Conservation (phyloP, 2,888 invertebrate genomes). For the Drosophila ezoana region DNA sequence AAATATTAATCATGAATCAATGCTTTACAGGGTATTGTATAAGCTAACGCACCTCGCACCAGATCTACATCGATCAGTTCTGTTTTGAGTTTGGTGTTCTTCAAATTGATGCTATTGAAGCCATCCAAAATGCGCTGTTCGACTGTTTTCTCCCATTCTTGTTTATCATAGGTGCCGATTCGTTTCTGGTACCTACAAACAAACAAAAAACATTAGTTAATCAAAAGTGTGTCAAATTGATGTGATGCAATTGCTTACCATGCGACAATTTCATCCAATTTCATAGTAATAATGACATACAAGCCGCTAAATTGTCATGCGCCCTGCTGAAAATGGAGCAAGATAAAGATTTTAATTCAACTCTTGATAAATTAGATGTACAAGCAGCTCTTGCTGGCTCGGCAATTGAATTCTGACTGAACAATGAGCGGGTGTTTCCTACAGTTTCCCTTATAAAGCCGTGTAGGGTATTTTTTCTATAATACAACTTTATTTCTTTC, state of each 20-base stretch:
- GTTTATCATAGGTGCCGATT: conserved; percentile 98
- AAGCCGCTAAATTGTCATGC: conserved; percentile 61
- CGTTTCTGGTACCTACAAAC: conserved; percentile 95
- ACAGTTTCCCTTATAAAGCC: background rate
- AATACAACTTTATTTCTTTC: background rate
- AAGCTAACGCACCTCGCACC: conserved; percentile 90
- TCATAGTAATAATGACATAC: conserved; percentile 83
- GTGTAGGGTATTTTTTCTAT: background rate
- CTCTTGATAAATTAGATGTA: conserved; percentile 12
- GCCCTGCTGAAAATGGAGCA: conserved; percentile 38
- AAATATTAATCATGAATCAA: background rate
- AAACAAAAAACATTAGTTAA: background rate
- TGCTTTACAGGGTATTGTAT: background rate
- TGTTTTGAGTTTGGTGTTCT: conserved; percentile 92
- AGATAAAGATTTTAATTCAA: conserved; percentile 12
- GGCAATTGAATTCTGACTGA: conserved; percentile 10
- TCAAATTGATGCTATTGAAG: conserved; percentile 91
- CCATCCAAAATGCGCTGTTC: conserved; percentile 96
- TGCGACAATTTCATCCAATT: conserved; percentile 85
- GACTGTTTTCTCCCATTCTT: conserved; percentile 98
- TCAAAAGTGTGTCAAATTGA: conserved; percentile 3
- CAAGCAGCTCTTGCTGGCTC: background rate
- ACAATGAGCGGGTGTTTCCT: background rate
- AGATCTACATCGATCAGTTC: conserved; percentile 98
- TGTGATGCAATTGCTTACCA: conserved; percentile 75